Evolutionary conservation across 1,140 invertebrate genomes (phyloP).

Genomic region (Coenobita brevimanus): DNA sequence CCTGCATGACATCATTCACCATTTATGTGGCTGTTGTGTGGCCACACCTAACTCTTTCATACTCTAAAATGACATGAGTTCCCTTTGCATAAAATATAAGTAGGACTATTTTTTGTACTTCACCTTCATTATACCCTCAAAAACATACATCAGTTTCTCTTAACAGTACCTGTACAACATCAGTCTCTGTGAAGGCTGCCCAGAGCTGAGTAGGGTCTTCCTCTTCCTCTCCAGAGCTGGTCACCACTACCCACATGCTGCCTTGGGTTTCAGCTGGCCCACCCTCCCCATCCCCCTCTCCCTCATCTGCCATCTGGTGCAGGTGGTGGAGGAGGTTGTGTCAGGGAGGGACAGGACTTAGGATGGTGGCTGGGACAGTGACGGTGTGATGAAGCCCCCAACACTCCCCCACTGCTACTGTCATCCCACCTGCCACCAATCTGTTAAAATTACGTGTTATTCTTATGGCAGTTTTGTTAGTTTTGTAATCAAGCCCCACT

Average conservation of each 20-base stretch:
- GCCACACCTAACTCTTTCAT: too few species aligned
- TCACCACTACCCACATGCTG: slow-evolving; percentile 52
- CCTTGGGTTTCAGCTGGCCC: neutral
- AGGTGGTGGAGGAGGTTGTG: slow-evolving; percentile 73
- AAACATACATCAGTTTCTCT: too few species aligned
- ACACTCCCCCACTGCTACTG: slow-evolving; percentile 24
- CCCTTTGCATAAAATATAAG: too few species aligned
- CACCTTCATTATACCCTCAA: too few species aligned
- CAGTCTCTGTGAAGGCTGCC: slow-evolving; percentile 44
- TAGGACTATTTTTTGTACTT: too few species aligned
- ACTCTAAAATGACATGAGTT: too few species aligned
- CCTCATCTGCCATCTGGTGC: slow-evolving; percentile 77
- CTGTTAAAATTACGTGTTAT: too few species aligned
- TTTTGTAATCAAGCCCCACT: too few species aligned
- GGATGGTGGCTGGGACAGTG: slow-evolving; percentile 71
- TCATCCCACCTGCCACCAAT: slow-evolving; percentile 38
- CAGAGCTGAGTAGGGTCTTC: slow-evolving; percentile 49
- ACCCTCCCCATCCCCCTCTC: slow-evolving; percentile 63
- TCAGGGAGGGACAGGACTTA: slow-evolving; percentile 71
- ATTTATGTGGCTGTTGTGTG: too few species aligned
- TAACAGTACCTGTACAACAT: slow-evolving; percentile 44
- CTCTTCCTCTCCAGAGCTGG: slow-evolving; percentile 54
- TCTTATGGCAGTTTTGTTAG: too few species aligned
- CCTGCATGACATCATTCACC: too few species aligned
- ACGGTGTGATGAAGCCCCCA: slow-evolving; percentile 72